Conservation (phyloP, 2,113 vertebrate genomes). For the Guaruba guarouba region DNA sequence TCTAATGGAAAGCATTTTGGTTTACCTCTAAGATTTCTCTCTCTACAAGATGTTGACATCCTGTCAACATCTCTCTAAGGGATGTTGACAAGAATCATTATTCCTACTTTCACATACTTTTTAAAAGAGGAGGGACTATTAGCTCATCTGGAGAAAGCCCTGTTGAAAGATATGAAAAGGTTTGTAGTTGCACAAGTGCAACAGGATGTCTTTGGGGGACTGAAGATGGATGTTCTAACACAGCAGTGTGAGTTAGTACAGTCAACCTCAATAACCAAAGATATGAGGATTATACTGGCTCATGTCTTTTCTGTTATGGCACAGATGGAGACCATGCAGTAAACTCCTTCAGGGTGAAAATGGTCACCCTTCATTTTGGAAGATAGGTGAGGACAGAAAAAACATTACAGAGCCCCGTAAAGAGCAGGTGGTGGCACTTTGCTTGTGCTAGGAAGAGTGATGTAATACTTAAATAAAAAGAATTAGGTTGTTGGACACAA, state of each 20-base stretch:
- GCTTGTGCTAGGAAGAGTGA: background rate
- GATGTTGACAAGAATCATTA: background rate
- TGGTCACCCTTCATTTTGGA: background rate
- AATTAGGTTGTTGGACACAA: slow-evolving; percentile 23
- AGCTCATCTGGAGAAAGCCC: background rate
- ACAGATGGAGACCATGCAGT: background rate
- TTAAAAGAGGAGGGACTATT: background rate
- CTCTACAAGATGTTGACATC: background rate
- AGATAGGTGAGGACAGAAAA: slow-evolving; percentile 9
- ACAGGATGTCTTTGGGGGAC: background rate
- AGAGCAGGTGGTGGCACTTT: slow-evolving; percentile 5
- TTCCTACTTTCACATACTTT: background rate
- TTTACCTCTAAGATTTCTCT: background rate
- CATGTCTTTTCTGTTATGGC: background rate
- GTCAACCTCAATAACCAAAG: background rate
- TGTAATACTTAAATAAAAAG: slow-evolving; percentile 16
- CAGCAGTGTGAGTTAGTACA: background rate
- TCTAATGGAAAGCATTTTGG: background rate
- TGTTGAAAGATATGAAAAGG: background rate
- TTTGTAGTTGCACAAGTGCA: background rate
- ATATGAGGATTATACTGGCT: background rate
- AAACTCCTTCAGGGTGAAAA: slow-evolving; percentile 8
- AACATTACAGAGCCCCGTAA: background rate
- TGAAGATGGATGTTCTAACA: background rate
- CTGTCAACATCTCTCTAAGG: background rate